These are phyloP conservation scores for Cichlasoma orientale DNA, from an alignment of 2,797 vertebrate genomes.

Conservation along the genomic window DNA sequence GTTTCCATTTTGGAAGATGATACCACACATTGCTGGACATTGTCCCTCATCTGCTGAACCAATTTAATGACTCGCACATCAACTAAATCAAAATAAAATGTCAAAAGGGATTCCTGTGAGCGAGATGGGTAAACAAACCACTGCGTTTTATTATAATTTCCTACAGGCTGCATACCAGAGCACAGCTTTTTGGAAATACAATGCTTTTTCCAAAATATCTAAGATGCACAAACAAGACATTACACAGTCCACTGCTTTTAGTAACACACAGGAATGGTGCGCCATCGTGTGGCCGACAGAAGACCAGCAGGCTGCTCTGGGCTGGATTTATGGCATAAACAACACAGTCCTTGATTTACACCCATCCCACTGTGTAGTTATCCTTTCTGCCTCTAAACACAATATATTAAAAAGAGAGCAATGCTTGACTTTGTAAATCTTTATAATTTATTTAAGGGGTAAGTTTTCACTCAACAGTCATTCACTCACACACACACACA, in stretches of 20 bases:
- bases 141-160: slow-evolving; percentile 58
- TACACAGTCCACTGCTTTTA: neutral
- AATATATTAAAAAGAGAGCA: neutral
- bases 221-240: slow-evolving; percentile 53
- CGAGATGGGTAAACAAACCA: slow-evolving; percentile 46
- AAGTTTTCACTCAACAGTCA: slow-evolving; percentile 16
- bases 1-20: slow-evolving; percentile 59
- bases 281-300: slow-evolving; percentile 57
- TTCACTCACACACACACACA: slow-evolving; percentile 39
- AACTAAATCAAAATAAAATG: slow-evolving; percentile 64
- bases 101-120: slow-evolving; percentile 53
- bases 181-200: slow-evolving; percentile 48
- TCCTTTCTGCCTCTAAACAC: neutral
- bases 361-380: neutral
- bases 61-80: slow-evolving; percentile 50
- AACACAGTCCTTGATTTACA: neutral
- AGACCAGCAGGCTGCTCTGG: neutral
- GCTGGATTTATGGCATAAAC: neutral
- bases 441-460: slow-evolving; percentile 59
- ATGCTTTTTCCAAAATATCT: slow-evolving; percentile 56
- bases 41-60: slow-evolving; percentile 55
- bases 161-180: slow-evolving; percentile 59
- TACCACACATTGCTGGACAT: slow-evolving; percentile 50
- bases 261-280: neutral
- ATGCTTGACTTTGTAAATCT: neutral